Conservation (phyloP, 1,140 invertebrate genomes). For the Aphelenchoides fujianensis region DNA sequence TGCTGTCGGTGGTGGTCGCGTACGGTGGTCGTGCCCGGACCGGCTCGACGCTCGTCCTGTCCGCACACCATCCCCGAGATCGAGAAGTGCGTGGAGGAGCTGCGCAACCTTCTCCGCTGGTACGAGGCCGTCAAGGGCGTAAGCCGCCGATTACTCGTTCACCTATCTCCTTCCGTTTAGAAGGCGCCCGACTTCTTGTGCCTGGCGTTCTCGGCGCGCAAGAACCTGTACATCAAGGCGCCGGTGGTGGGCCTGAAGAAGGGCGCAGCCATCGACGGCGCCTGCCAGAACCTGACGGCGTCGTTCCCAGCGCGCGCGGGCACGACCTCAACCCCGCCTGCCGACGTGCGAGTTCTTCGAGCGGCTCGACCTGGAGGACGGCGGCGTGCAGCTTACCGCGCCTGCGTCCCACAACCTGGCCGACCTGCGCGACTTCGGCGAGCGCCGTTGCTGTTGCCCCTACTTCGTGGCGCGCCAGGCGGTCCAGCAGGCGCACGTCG, state of each 20-base stretch:
- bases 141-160: slow-evolving; percentile 23
- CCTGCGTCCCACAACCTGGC: slow-evolving; percentile 90
- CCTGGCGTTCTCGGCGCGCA: slow-evolving; percentile 87
- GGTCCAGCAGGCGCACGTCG: slow-evolving; percentile 74
- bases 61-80: slow-evolving; percentile 97
- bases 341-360: slow-evolving; percentile 84
- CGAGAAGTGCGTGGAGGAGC: slow-evolving; percentile 84
- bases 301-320: slow-evolving; percentile 80
- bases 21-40: slow-evolving; percentile 79
- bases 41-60: slow-evolving; percentile 83
- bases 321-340: slow-evolving; percentile 66
- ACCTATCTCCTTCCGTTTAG: too few relatives aligned
- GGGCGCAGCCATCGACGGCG: slow-evolving; percentile 91
- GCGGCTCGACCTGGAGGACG: slow-evolving; percentile 82
- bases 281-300: slow-evolving; percentile 90
- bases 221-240: slow-evolving; percentile 96
- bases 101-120: slow-evolving; percentile 84
- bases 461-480: slow-evolving; percentile 79
- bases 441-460: slow-evolving; percentile 86
- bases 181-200: slow-evolving; percentile 71
- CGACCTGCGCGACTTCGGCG: slow-evolving; percentile 88
- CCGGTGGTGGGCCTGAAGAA: slow-evolving; percentile 73
- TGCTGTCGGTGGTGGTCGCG: slow-evolving; percentile 87
- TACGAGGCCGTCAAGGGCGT: slow-evolving; percentile 75
- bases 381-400: slow-evolving; percentile 79